Percentiles rank a stretch among this genome's conserved stretches.
These are phyloP conservation scores for Spinus pinus DNA, from an alignment of 2,797 vertebrate genomes.

Conservation along the genomic window DNA sequence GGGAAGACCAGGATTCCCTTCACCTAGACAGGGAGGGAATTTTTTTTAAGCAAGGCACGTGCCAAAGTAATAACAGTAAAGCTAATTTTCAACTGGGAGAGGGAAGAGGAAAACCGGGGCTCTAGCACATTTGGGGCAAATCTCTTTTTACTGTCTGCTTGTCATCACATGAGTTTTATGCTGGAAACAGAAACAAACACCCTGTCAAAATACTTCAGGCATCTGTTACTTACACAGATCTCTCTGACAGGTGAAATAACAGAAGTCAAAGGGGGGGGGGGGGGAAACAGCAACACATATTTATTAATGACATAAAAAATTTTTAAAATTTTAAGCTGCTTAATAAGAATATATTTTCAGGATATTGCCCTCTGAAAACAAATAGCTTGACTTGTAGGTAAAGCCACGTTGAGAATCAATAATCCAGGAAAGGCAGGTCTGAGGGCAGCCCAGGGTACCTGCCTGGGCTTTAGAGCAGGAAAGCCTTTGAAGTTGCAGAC, in stretches of 20 bases:
- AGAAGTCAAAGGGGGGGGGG: background rate
- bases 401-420: slow-evolving; percentile 72
- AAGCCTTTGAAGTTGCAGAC: slow-evolving; percentile 79
- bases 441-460: slow-evolving; percentile 60
- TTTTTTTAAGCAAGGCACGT: background rate
- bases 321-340: background rate
- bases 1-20: background rate
- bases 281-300: background rate
- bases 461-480: slow-evolving; percentile 66
- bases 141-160: slow-evolving; percentile 51
- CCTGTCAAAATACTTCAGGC: slow-evolving; percentile 48
- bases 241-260: slow-evolving; percentile 29
- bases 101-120: background rate
- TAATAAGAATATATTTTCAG: background rate
- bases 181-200: slow-evolving; percentile 56
- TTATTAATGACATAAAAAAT: background rate
- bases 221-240: slow-evolving; percentile 35
- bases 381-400: slow-evolving; percentile 39
- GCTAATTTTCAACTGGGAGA: slow-evolving; percentile 20
- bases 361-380: slow-evolving; percentile 31
- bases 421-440: slow-evolving; percentile 57
- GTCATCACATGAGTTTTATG: slow-evolving; percentile 46
- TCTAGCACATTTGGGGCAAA: slow-evolving; percentile 41
- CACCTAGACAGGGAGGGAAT: background rate
- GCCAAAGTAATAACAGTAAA: slow-evolving; percentile 18